Evolutionary conservation across 2,113 vertebrate genomes (phyloP).

Genomic region (Pangasianodon hypophthalmus): DNA sequence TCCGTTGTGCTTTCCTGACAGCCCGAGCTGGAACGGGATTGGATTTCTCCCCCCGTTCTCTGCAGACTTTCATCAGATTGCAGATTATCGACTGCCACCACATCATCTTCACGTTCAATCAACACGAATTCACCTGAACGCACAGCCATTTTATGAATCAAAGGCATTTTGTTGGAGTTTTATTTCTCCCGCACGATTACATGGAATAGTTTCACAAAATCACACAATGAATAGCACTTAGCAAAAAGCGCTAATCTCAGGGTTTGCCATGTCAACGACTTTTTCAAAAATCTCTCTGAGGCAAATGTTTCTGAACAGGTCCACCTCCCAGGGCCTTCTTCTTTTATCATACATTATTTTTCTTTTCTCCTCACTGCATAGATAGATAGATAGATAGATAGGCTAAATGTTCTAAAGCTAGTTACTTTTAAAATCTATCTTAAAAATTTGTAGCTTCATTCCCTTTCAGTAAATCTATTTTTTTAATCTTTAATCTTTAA

Average conservation of each 20-base stretch:
- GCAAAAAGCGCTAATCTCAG: not conserved
- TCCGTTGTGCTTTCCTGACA: not conserved
- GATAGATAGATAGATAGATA: not conserved
- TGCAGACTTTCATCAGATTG: not conserved
- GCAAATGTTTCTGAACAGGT: not conserved
- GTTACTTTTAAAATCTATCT: not conserved
- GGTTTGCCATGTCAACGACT: no score
- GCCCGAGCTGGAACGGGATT: not conserved
- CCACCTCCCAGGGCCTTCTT: not conserved
- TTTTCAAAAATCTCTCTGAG: no score
- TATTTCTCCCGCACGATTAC: not conserved
- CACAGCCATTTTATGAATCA: not conserved
- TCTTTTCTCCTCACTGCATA: not conserved
- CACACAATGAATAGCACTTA: not conserved
- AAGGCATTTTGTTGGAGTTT: not conserved
- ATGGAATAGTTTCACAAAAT: not conserved
- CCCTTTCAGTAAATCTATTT: not conserved
- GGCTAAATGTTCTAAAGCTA: not conserved
- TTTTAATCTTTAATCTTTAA: not conserved
- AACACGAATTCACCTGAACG: not conserved
- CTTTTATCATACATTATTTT: not conserved
- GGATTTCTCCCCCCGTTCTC: not conserved
- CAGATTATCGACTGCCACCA: not conserved
- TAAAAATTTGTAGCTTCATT: not conserved
- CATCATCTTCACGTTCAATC: not conserved